Conservation (phyloP, 2,797 vertebrate genomes). For the Aldrovandia affinis region DNA sequence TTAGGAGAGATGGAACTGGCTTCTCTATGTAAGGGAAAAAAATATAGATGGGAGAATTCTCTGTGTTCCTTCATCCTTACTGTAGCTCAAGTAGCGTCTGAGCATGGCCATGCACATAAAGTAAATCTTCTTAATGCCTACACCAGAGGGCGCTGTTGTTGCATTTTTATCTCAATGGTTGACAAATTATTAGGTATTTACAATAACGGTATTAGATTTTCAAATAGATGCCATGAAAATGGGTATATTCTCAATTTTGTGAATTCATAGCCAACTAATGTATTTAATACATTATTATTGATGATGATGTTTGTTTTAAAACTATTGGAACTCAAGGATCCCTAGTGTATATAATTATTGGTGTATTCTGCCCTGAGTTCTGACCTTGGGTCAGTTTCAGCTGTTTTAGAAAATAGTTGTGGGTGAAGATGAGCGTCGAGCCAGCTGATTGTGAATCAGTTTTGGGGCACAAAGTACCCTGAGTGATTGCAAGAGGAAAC, state of each 20-base stretch:
- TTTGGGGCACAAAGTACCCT: not conserved
- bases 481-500: not conserved
- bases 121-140: not conserved
- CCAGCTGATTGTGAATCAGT: not conserved
- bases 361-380: not conserved
- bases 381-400: not conserved
- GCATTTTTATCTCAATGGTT: not conserved
- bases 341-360: not conserved
- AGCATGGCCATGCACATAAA: not conserved
- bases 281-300: not conserved
- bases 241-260: not conserved
- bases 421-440: not conserved
- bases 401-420: not conserved
- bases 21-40: not conserved
- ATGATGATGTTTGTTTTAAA: not conserved
- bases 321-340: not conserved
- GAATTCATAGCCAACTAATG: not conserved
- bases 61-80: not conserved
- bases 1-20: not conserved
- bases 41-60: not conserved
- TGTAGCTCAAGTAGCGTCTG: not conserved
- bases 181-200: not conserved
- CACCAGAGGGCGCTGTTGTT: constrained; percentile 30
- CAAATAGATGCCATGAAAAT: not conserved
- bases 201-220: not conserved